phyloP scores from a whole-genome alignment of 1,140 invertebrate genomes.

The Papilio polyxenes region DNA sequence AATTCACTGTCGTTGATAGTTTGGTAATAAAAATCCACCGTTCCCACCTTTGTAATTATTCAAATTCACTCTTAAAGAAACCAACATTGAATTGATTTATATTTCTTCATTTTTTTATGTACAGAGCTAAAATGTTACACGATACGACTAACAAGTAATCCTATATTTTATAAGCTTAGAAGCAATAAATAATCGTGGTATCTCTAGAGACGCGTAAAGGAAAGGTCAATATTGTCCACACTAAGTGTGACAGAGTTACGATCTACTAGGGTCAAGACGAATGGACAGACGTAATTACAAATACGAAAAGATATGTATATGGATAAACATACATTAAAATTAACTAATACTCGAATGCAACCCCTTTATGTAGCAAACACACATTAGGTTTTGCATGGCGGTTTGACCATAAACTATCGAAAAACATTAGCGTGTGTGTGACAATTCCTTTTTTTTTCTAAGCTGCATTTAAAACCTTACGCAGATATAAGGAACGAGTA shows the following conservation, averaged over 20 bases:
- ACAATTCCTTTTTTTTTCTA: too few species aligned
- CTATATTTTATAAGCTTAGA: slow-evolving; percentile 16
- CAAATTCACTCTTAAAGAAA: too few species aligned
- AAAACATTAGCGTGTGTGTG: too few species aligned
- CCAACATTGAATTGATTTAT: neutral
- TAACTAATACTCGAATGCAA: neutral
- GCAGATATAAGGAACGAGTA: too few species aligned
- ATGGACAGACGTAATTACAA: neutral
- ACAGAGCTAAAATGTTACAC: neutral
- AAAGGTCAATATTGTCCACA: slow-evolving; percentile 25
- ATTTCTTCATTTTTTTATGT: neutral
- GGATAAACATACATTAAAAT: neutral
- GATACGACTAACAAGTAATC: slow-evolving; percentile 4
- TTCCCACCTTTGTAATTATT: too few species aligned
- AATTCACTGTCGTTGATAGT: too few species aligned
- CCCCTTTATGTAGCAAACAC: too few species aligned
- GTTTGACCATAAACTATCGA: too few species aligned
- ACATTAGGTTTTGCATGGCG: too few species aligned
- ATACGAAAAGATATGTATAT: neutral
- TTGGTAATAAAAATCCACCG: too few species aligned
- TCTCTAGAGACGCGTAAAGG: slow-evolving; percentile 21
- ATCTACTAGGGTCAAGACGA: slow-evolving; percentile 9
- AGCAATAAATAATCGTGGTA: slow-evolving; percentile 10
- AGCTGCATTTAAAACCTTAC: too few species aligned
- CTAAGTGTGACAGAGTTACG: slow-evolving; percentile 26